A percentile compares a stretch with the other conserved stretches of the same genome.
Conservation (phyloP, 2,888 invertebrate genomes). For the Crematogaster levior region DNA sequence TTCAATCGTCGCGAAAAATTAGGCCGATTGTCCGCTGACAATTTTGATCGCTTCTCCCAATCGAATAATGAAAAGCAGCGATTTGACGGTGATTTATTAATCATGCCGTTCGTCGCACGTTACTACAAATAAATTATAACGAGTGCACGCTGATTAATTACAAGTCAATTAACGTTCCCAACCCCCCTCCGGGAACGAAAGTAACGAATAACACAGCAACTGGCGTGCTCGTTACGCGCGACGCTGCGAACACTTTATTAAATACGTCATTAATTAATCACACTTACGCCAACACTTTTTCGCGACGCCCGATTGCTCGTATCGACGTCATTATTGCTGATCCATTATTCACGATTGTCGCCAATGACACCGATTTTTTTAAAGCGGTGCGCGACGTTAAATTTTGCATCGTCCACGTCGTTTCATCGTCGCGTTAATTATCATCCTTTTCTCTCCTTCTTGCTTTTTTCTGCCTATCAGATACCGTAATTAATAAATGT, state of each 20-base stretch:
- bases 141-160: conserved; percentile 45
- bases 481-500: conserved; percentile 43
- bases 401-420: conserved; percentile 33
- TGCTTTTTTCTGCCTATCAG: neutral
- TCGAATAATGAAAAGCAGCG: conserved; percentile 14
- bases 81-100: conserved; percentile 44
- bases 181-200: neutral
- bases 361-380: conserved; percentile 33
- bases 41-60: neutral
- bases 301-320: conserved; percentile 33
- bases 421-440: conserved; percentile 39
- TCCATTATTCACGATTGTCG: conserved; percentile 44
- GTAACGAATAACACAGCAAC: conserved; percentile 34
- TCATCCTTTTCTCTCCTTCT: neutral
- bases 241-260: conserved; percentile 46
- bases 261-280: conserved; percentile 47
- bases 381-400: conserved; percentile 23
- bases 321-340: conserved; percentile 49
- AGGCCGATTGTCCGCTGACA: neutral
- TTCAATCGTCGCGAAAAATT: neutral
- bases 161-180: conserved; percentile 47
- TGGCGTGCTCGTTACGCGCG: neutral
- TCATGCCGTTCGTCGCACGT: conserved; percentile 37
- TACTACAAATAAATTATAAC: conserved; percentile 51
- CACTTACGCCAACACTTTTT: conserved; percentile 19